A percentile compares a stretch with the other conserved stretches of the same genome.
Conservation (phyloP, 2,888 invertebrate genomes). For the Linnaemya tessellans region DNA sequence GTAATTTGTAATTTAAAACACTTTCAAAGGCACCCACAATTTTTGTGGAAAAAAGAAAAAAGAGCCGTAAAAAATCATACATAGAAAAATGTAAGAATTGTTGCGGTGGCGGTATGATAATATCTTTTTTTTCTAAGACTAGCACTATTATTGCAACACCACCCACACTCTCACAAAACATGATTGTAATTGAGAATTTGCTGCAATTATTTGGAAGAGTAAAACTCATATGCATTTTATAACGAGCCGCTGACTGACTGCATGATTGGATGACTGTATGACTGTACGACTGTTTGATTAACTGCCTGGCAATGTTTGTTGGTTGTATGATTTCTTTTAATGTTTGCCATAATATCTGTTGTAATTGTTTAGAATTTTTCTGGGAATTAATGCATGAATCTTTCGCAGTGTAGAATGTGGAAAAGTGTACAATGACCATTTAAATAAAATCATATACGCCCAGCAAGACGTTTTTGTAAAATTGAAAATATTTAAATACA, state of each 20-base stretch:
- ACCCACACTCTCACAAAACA: conserved; percentile 41
- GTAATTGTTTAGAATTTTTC: conserved; percentile 65
- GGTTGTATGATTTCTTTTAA: conserved; percentile 6
- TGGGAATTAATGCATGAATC: conserved; percentile 62
- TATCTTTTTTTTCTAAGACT: conserved; percentile 21
- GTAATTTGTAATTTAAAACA: conserved; percentile 64
- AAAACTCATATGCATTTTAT: background rate
- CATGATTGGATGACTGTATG: background rate
- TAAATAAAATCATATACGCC: conserved; percentile 36
- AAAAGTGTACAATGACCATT: conserved; percentile 48
- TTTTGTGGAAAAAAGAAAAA: background rate
- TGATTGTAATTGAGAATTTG: conserved; percentile 55
- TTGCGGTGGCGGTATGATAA: conserved; percentile 31
- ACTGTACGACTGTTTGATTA: background rate
- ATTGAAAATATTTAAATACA: conserved; percentile 14
- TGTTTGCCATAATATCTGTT: conserved; percentile 21
- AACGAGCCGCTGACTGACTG: background rate
- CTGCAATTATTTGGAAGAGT: conserved; percentile 61
- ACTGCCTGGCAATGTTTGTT: background rate
- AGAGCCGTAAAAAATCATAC: conserved; percentile 4
- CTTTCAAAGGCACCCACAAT: conserved; percentile 64
- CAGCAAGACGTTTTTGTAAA: conserved; percentile 12
- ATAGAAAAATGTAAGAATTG: background rate
- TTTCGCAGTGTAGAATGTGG: conserved; percentile 9
- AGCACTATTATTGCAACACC: conserved; percentile 44